Conservation (phyloP, 2,888 invertebrate species). For the Physocephala rufipes region DNA sequence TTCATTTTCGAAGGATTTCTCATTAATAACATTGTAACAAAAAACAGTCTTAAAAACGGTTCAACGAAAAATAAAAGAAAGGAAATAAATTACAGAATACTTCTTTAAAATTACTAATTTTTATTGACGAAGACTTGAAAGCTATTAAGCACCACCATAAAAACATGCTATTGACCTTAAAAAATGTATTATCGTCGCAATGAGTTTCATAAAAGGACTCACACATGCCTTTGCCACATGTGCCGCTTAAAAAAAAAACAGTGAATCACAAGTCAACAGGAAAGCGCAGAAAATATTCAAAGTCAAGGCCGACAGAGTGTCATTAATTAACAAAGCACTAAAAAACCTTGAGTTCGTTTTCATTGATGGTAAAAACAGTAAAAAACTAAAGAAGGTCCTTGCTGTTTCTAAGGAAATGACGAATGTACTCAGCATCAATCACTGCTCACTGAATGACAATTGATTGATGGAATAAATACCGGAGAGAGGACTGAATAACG, state of each 20-base stretch:
- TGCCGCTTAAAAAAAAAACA: not conserved
- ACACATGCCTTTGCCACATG: conserved; percentile 3
- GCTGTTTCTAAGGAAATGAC: too few species aligned
- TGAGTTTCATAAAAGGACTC: not conserved
- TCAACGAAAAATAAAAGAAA: not conserved
- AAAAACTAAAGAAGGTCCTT: not conserved
- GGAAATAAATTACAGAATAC: not conserved
- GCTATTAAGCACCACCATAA: not conserved
- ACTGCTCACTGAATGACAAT: too few species aligned
- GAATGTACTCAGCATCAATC: not conserved
- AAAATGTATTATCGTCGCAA: not conserved
- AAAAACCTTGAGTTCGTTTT: not conserved
- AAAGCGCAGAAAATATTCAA: not conserved
- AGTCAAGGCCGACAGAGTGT: not conserved
- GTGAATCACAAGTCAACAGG: not conserved
- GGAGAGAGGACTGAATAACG: too few species aligned
- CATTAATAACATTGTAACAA: too few species aligned
- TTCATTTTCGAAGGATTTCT: not conserved
- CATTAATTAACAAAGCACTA: not conserved
- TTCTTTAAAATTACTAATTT: not conserved
- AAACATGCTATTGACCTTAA: conserved; percentile 1
- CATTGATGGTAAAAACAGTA: not conserved
- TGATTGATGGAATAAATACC: too few species aligned
- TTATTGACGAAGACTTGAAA: conserved; percentile 1
- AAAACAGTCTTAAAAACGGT: too few species aligned